phyloP scores from a whole-genome alignment of 1,140 invertebrate species.

The Habropoda laboriosa region DNA sequence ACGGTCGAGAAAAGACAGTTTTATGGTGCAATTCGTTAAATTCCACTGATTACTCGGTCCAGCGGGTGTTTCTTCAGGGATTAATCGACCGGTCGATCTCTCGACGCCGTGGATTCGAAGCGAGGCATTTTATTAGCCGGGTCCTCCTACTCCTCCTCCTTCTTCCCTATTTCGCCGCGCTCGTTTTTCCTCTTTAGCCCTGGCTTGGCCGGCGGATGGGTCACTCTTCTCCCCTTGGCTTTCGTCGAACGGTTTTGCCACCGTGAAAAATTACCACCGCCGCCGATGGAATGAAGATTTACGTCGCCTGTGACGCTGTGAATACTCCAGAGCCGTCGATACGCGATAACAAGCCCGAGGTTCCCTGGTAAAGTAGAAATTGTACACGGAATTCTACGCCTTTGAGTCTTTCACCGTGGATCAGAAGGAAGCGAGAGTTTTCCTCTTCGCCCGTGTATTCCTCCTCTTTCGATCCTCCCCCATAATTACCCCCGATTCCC shows the following conservation, averaged over 20 bases:
- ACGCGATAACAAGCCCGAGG: neutral
- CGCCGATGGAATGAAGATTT: slow-evolving; percentile 26
- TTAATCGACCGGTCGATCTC: slow-evolving; percentile 31
- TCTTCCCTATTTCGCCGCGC: neutral
- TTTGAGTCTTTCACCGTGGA: too few relatives aligned
- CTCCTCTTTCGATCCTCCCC: too few relatives aligned
- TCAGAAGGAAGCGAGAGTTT: too few relatives aligned
- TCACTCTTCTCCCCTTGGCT: neutral
- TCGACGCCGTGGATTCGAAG: slow-evolving; percentile 6
- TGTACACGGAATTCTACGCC: too few relatives aligned
- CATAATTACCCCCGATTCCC: too few relatives aligned
- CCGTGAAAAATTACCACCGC: neutral
- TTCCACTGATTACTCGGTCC: slow-evolving; percentile 43
- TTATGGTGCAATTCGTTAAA: slow-evolving; percentile 48
- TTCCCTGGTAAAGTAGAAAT: too few relatives aligned
- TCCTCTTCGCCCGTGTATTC: too few relatives aligned
- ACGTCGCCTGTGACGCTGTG: neutral
- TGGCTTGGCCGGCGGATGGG: neutral
- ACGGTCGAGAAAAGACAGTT: too few relatives aligned
- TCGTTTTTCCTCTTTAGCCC: slow-evolving; percentile 40
- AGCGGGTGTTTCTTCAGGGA: slow-evolving; percentile 1
- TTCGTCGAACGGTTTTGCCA: slow-evolving; percentile 25
- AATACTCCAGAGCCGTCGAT: neutral
- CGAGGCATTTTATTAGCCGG: slow-evolving; percentile 36
- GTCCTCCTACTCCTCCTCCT: neutral